Evolutionary conservation across 1,140 invertebrate genomes (phyloP), one percentile per base, ranked within the genome.

Genomic region (Papilio polyxenes): DNA sequence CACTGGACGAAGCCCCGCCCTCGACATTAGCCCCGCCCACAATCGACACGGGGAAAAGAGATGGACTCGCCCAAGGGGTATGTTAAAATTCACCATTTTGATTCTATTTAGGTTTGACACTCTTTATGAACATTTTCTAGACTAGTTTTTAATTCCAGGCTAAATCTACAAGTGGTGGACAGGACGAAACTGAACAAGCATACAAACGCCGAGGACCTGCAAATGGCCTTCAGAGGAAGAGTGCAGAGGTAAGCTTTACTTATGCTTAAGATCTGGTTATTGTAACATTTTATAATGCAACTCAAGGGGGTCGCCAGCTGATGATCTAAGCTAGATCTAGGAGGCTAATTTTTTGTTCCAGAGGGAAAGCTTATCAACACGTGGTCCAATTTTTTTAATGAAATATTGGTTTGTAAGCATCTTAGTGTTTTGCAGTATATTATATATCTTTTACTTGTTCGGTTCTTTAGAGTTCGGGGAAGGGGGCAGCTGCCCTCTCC

Each of bases 191-290:
- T 7, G 74, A 82, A 11, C 83, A 80, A 5, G 87, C 90, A 3
- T 89, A 90, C 80, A 89, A 88, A 80, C 80, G 88, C 75, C n/a
- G 72, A 2, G 89, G 84, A 6, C 87, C 83, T 7, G 91, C 88
- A 17, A 91, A 92, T 62, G 91, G 90, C 31, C 8, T 65, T 8
- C 62, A 23, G 62, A 10, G 23, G 20, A 23, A 65, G 23, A 0
- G n/a, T 92, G 77, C 90, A 92, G 80, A 83, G 85, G 62, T 85
- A 53, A 51, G 75, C 4, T 51, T 76, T 23, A 44, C 20, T 44
- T 72, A 0, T 37, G 65, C 40, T 7, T 7, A 3, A 44, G 40
- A 44, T 44, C 40, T 44, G 40, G 3, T 44, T 3, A 44, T 44
- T 44, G 7, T 44, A 44, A 44, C 40, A 6, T 44, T 44, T 44